Evolutionary conservation across 2,797 vertebrate species (phyloP).

Genomic region (Masticophis lateralis): DNA sequence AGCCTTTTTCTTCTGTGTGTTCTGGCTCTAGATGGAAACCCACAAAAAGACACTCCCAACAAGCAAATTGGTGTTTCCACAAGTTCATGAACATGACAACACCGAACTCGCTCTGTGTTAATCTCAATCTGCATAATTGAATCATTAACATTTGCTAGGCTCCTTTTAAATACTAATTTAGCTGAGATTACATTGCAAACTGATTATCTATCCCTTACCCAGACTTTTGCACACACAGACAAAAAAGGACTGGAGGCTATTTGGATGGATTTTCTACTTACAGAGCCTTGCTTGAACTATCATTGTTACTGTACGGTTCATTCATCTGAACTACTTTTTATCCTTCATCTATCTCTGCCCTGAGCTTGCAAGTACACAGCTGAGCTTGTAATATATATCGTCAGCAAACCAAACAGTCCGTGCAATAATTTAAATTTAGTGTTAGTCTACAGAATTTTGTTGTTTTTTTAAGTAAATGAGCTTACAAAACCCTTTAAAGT

Average conservation of each 20-base stretch:
- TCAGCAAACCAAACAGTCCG: background rate
- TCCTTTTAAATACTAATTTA: background rate
- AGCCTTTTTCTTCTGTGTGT: background rate
- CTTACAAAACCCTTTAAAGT: background rate
- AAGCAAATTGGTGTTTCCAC: background rate
- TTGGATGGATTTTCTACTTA: background rate
- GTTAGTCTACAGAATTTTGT: background rate
- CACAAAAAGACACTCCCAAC: too few relatives aligned
- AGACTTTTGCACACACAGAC: background rate
- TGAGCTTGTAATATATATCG: background rate
- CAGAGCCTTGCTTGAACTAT: background rate
- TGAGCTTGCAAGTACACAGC: background rate
- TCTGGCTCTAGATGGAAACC: background rate
- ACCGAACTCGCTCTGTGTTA: background rate
- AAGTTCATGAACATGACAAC: background rate
- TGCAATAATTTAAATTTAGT: background rate
- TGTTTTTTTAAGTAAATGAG: background rate
- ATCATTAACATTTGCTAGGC: background rate
- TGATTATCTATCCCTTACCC: background rate
- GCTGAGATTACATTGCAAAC: background rate
- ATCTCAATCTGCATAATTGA: background rate
- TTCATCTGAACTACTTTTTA: background rate
- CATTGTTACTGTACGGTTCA: background rate
- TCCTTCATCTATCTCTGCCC: background rate
- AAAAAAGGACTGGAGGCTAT: background rate